phyloP scores from a whole-genome alignment of 2,888 invertebrate species.

The Nymphalis urticae region DNA sequence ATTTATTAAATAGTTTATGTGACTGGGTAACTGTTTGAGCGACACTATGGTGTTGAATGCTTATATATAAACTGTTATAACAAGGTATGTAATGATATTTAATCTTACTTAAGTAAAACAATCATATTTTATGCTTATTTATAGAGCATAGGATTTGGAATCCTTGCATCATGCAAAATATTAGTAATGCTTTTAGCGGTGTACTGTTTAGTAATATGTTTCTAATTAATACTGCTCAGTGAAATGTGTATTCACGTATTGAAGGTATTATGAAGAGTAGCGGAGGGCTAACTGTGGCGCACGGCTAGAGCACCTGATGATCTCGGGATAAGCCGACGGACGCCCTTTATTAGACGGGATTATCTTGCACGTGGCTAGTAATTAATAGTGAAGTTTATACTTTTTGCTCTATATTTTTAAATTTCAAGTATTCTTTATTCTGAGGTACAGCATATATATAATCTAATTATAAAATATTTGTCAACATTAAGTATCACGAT shows the following conservation, averaged over 20 bases:
- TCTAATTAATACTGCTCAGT: slow-evolving; percentile 4
- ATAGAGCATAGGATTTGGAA: no score
- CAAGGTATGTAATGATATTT: no score
- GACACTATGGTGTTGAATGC: no score
- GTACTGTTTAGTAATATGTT: neutral
- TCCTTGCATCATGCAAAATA: neutral
- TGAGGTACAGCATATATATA: no score
- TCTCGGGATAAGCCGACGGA: slow-evolving; percentile 65
- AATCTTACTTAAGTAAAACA: no score
- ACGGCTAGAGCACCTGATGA: slow-evolving; percentile 64
- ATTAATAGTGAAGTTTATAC: slow-evolving; percentile 49
- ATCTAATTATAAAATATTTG: no score
- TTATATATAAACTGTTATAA: no score
- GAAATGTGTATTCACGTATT: slow-evolving; percentile 12
- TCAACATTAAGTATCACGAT: no score
- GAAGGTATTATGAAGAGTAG: slow-evolving; percentile 9
- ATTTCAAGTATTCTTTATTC: neutral
- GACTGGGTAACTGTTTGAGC: no score
- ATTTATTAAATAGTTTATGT: no score
- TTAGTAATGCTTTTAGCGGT: neutral
- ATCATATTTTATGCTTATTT: no score
- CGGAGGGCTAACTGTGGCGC: slow-evolving; percentile 13
- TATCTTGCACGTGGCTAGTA: slow-evolving; percentile 74
- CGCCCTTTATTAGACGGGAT: slow-evolving; percentile 75
- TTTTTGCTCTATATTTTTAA: neutral